Conservation (phyloP, 2,113 vertebrate genomes). For the Dissostichus mawsoni region DNA sequence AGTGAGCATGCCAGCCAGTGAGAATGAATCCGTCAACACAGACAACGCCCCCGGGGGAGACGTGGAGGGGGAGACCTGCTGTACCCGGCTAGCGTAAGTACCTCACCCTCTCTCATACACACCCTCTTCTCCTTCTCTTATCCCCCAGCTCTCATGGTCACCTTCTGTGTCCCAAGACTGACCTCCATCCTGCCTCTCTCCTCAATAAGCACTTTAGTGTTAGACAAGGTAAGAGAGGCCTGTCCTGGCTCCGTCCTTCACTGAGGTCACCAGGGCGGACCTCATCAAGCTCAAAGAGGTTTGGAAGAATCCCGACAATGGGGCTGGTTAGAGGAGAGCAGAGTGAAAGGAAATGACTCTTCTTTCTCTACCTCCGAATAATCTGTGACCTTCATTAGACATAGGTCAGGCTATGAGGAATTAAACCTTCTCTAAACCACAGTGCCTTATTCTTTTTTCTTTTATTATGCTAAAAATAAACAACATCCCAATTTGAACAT, state of each 20-base stretch:
- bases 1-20: conserved; percentile 99
- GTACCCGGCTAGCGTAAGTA: conserved; percentile 96
- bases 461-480: not conserved
- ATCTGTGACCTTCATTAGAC: conserved; percentile 14
- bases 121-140: conserved; percentile 9
- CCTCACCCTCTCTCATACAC: conserved; percentile 10
- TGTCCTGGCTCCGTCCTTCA: conserved; percentile 17
- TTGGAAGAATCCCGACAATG: not conserved
- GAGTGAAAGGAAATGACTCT: not conserved
- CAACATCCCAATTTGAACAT: not conserved
- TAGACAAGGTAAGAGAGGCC: conserved; percentile 5
- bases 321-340: not conserved
- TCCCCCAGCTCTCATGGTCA: conserved; percentile 29
- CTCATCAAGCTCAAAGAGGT: conserved; percentile 24
- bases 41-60: conserved; percentile 95
- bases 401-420: not conserved
- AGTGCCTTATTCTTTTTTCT: not conserved
- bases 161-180: conserved; percentile 31
- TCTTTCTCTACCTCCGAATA: not conserved
- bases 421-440: conserved; percentile 4
- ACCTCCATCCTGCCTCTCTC: conserved; percentile 3
- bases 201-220: conserved; percentile 15
- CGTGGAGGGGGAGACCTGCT: conserved; percentile 96
- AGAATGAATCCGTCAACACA: conserved; percentile 98
- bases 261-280: conserved; percentile 31